These are phyloP conservation scores for Heliangelus exortis DNA, from an alignment of 2,797 vertebrate genomes.

Conservation along the genomic window DNA sequence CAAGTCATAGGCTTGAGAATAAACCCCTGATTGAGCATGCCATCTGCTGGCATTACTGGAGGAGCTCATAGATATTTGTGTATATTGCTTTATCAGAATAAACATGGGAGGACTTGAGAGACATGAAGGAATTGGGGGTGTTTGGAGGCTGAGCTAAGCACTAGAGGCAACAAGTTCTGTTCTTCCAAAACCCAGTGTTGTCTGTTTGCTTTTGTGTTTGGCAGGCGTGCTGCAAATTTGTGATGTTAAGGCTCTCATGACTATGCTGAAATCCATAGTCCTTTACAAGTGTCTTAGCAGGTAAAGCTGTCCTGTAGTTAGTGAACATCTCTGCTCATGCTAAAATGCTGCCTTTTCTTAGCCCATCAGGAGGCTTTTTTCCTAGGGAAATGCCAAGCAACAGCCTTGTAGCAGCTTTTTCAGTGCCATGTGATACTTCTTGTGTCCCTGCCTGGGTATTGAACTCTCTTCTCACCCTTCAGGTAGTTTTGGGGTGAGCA, in stretches of 20 bases:
- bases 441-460: background rate
- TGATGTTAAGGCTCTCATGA: background rate
- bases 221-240: background rate
- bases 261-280: background rate
- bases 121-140: background rate
- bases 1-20: background rate
- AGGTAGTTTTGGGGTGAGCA: background rate
- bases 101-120: background rate
- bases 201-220: background rate
- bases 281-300: background rate
- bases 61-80: background rate
- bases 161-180: background rate
- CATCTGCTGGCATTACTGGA: background rate
- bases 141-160: background rate
- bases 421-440: background rate
- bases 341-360: background rate
- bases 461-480: background rate
- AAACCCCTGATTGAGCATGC: background rate
- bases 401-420: background rate
- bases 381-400: background rate
- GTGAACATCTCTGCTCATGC: background rate
- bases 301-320: background rate
- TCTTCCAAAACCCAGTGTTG: background rate
- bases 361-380: background rate
- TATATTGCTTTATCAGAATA: background rate